Percentiles rank a stretch among this genome's conserved stretches.
Evolutionary conservation across 2,888 invertebrate species (phyloP).

Genomic region (Cacoxenus indagator): DNA sequence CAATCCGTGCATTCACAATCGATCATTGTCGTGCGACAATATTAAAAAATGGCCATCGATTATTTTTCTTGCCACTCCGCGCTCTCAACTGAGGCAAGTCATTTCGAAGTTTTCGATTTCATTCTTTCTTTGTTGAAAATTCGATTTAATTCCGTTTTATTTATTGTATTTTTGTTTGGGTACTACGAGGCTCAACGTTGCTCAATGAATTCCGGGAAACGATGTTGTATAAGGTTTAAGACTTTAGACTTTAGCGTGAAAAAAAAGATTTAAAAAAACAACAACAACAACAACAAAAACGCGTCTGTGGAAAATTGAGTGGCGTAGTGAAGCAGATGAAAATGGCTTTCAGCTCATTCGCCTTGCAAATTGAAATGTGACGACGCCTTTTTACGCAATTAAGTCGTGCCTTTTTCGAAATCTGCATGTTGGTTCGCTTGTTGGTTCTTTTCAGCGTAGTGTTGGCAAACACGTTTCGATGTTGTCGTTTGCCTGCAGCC

Average conservation of each 20-base stretch:
- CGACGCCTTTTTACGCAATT: slow-evolving; percentile 50
- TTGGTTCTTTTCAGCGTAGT: slow-evolving; percentile 37
- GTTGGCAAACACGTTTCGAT: slow-evolving; percentile 53
- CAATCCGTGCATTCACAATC: slow-evolving; percentile 52
- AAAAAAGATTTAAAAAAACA: background rate
- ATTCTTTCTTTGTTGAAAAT: background rate
- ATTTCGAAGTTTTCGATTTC: slow-evolving; percentile 6
- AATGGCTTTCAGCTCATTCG: background rate
- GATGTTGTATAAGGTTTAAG: background rate
- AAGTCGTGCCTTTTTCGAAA: slow-evolving; percentile 46
- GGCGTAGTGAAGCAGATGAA: too few relatives aligned
- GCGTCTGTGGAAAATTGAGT: background rate
- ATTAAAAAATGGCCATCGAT: slow-evolving; percentile 25
- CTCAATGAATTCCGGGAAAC: background rate
- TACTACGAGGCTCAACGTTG: background rate
- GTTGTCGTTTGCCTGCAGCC: background rate
- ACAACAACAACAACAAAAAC: too few relatives aligned
- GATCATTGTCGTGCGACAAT: slow-evolving; percentile 57
- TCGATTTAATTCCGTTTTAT: background rate
- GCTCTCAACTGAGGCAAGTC: too few relatives aligned
- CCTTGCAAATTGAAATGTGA: slow-evolving; percentile 32
- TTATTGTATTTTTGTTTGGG: background rate
- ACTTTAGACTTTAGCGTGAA: background rate
- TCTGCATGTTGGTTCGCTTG: slow-evolving; percentile 38
- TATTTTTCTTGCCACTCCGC: too few relatives aligned